Evolutionary conservation across 1,140 invertebrate species (phyloP), one percentile per base, ranked within the genome.

Genomic region (Cydia pomonella): DNA sequence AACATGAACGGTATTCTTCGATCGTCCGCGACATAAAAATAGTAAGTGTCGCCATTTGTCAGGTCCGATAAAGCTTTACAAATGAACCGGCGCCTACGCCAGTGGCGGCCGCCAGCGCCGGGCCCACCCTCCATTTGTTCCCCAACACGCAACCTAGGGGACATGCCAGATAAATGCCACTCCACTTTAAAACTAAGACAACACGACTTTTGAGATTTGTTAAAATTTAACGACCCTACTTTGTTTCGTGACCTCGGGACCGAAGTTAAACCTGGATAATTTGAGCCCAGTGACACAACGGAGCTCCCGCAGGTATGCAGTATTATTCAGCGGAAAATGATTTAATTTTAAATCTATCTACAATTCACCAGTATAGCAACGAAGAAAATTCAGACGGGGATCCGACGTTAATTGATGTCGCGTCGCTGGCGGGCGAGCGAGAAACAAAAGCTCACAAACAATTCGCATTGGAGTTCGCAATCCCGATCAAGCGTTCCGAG

Each of bases 401-500:
- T 87, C 80, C 86, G 83, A 87, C 87, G 88, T 92, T 93, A 93
- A 93, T 93, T 93, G 91, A 93, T 92, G 87, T 91, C 90, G 89
- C 87, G 85, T 89, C 87, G 85, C 80, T 82, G 86, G 83, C 84
- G 86, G 88, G 82, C 84, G 84, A 87, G 84, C 89, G 86, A 86
- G 87, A 90, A 91, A 92, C 91, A 93, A 93, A 93, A 89, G 91
- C 85, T 92, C 90, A 91, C 89, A 92, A 93, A 92, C 91, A 93
- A 93, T 93, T 91, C 91, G 89, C 87, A 90, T 92, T 82, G 87
- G 84, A 89, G 90, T 91, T 92, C 89, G 90, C 87, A 91, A 90
- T 88, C 83, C 90, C 88, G 91, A 91, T 93, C 89, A 78, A 91
- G 89, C 88, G 88, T 91, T 92, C 18, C 86, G 87, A 86, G 90